Conservation (phyloP, 2,797 vertebrate species). For the Micropoecilia bifurca region DNA sequence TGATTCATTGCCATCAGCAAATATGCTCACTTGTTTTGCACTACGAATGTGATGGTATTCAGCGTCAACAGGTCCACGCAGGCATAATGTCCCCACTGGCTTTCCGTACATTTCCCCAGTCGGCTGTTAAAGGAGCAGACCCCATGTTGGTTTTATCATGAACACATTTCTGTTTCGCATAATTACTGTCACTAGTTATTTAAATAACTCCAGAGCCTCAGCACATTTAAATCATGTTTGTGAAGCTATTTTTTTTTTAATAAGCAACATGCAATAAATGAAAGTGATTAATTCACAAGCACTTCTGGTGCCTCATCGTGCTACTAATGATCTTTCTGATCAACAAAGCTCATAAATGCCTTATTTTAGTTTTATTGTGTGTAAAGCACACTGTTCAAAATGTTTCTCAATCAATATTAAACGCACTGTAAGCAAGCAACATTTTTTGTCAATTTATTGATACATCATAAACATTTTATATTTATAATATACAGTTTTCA, state of each 20-base stretch:
- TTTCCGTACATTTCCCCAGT: not conserved
- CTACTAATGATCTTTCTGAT: not conserved
- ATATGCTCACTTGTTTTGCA: not conserved
- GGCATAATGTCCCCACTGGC: not conserved
- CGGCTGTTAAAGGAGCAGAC: not conserved
- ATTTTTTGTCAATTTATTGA: constrained; percentile 83
- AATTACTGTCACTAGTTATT: not conserved
- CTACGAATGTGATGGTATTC: not conserved
- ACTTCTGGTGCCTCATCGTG: constrained; percentile 1
- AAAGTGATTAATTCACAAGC: not conserved
- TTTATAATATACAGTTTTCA: constrained; percentile 86
- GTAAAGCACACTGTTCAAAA: not conserved
- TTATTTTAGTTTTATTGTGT: constrained; percentile 26
- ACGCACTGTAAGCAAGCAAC: constrained; percentile 8
- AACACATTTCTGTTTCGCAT: not conserved
- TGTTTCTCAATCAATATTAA: constrained; percentile 16
- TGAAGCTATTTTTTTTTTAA: not conserved
- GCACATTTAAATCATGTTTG: not conserved
- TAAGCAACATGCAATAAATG: not conserved
- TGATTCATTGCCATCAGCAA: not conserved
- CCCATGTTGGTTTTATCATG: not conserved
- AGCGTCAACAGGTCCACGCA: not conserved
- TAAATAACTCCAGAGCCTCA: not conserved
- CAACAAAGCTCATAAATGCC: constrained; percentile 34
- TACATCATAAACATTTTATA: constrained; percentile 85